These are phyloP conservation scores for Tetramorium bicarinatum DNA, from an alignment of 2,888 invertebrate genomes.

Conservation along the genomic window DNA sequence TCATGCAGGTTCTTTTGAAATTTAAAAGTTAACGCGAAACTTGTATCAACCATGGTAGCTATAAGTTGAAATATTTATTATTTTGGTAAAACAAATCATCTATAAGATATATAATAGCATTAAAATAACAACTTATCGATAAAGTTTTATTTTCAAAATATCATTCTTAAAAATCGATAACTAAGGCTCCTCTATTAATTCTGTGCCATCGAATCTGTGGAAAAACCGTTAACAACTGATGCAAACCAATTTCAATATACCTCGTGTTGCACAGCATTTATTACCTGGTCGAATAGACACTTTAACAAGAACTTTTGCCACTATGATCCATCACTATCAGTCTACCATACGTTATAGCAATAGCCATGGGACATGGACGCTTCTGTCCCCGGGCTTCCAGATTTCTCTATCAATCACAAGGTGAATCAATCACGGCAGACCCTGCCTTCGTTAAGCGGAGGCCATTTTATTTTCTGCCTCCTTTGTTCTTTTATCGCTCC, in stretches of 20 bases:
- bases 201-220: neutral
- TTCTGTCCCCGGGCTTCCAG: constrained; percentile 79
- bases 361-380: constrained; percentile 81
- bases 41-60: neutral
- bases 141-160: neutral
- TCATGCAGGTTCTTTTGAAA: constrained; percentile 6
- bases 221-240: neutral
- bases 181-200: neutral
- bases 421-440: constrained; percentile 64
- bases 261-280: constrained; percentile 23
- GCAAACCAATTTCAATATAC: constrained; percentile 28
- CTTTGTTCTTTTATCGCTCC: constrained; percentile 49
- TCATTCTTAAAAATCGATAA: neutral
- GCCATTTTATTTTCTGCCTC: constrained; percentile 53
- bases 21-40: constrained; percentile 11
- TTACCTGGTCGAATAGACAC: constrained; percentile 53
- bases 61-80: neutral
- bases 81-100: neutral
- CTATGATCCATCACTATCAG: constrained; percentile 76
- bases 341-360: constrained; percentile 64
- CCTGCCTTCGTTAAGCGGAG: constrained; percentile 47
- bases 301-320: constrained; percentile 68
- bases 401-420: constrained; percentile 76
- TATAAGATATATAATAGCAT: neutral
- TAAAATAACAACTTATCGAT: neutral